These are phyloP conservation scores for Sialis lutaria DNA, from an alignment of 2,888 invertebrate species.

Conservation along the genomic window DNA sequence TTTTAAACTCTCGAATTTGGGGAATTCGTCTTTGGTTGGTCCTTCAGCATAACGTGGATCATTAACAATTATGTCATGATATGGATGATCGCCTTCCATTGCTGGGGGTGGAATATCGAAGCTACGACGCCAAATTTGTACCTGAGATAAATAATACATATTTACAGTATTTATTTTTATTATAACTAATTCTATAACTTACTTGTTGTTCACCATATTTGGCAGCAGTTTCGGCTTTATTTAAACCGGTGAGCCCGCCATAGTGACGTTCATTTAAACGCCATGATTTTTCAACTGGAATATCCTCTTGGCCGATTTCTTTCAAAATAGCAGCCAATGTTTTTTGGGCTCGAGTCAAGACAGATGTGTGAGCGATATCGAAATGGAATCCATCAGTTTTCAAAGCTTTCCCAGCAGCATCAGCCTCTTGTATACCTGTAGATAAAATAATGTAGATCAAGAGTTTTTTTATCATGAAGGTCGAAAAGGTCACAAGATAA, in stretches of 20 bases:
- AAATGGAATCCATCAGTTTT: slow-evolving; percentile 37
- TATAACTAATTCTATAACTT: neutral
- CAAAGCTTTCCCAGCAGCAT: slow-evolving; percentile 39
- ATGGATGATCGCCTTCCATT: slow-evolving; percentile 63
- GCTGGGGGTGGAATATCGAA: slow-evolving; percentile 74
- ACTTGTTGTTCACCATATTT: slow-evolving; percentile 45
- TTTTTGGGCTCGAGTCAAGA: slow-evolving; percentile 41
- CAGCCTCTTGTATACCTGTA: slow-evolving; percentile 38
- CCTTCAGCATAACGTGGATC: slow-evolving; percentile 53
- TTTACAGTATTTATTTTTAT: neutral
- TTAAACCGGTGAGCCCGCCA: slow-evolving; percentile 46
- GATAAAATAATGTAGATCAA: slow-evolving; percentile 1
- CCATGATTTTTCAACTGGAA: slow-evolving; percentile 40
- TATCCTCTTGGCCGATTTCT: slow-evolving; percentile 34
- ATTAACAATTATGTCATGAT: slow-evolving; percentile 60
- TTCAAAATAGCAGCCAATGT: slow-evolving; percentile 37
- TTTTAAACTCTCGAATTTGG: slow-evolving; percentile 70
- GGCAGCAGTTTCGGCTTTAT: slow-evolving; percentile 46
- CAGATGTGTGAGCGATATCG: slow-evolving; percentile 43
- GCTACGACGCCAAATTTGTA: slow-evolving; percentile 78
- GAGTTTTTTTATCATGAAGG: neutral
- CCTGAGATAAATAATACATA: slow-evolving; percentile 25
- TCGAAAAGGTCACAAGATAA: neutral
- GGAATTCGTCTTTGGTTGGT: slow-evolving; percentile 60
- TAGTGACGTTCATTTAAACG: slow-evolving; percentile 47